A percentile compares a stretch with the other conserved stretches of the same genome.
These are phyloP conservation scores for Trichopria drosophilae DNA, from an alignment of 2,888 invertebrate species.

Conservation along the genomic window DNA sequence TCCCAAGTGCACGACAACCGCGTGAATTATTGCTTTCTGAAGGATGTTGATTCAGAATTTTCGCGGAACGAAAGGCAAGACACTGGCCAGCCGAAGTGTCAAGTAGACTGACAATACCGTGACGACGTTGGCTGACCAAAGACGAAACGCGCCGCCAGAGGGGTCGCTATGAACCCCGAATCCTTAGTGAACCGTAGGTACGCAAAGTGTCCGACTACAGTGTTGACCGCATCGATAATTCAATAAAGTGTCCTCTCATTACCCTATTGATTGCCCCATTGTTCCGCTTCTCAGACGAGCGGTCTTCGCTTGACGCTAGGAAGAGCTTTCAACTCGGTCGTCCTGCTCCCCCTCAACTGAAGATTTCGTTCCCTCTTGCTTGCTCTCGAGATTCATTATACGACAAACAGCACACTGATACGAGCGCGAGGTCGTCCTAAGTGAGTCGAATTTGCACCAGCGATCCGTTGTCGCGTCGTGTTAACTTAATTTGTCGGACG, in stretches of 20 bases:
- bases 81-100: constrained; percentile 51
- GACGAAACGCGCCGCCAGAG: too few relatives aligned
- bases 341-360: constrained; percentile 31
- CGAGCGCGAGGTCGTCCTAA: background rate
- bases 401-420: background rate
- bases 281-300: constrained; percentile 48
- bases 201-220: constrained; percentile 44
- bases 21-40: too few relatives aligned
- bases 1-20: too few relatives aligned
- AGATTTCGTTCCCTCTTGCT: too few relatives aligned
- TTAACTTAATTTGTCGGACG: constrained; percentile 39
- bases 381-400: too few relatives aligned
- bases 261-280: constrained; percentile 59
- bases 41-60: too few relatives aligned
- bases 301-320: constrained; percentile 35
- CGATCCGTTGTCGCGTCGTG: constrained; percentile 34
- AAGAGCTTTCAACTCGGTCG: constrained; percentile 45
- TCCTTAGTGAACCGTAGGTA: constrained; percentile 46
- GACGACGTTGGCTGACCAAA: too few relatives aligned
- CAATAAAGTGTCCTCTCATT: constrained; percentile 58
- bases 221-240: constrained; percentile 56
- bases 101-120: too few relatives aligned
- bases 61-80: too few relatives aligned
- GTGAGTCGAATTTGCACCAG: constrained; percentile 30
- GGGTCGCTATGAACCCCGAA: too few relatives aligned